Evolutionary conservation across 2,113 vertebrate species (phyloP), one percentile per base, ranked within the genome.

Genomic region (Ctenomys sociabilis): DNA sequence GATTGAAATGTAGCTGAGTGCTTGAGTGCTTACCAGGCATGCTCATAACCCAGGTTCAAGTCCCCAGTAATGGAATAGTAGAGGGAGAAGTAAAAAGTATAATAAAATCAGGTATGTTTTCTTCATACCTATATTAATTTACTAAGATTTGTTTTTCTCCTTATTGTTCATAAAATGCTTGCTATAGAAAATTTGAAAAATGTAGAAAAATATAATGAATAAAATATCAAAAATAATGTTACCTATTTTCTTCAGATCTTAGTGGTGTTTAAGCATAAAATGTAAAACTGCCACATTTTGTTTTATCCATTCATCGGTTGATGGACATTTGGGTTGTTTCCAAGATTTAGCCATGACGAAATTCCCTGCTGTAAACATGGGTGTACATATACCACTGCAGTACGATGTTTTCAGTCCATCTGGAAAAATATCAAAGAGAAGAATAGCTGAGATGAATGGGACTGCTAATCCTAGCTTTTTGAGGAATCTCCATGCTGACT

Each of bases 171-270:
- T 32, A 30, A 45, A 14, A 78, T 37, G 22, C 13, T 70, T 28
- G 66, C 32, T 87, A 7, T 75, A 43, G 72, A 75, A 75, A 43
- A 72, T 37, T 72, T 72, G n/a, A 37, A 72, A 37, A 37, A 72
- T 30, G 82, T 72, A 72, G 52, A n/a, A 82, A 96, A 86, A 86
- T 52, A 82, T 24, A 86, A 77, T 59, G 32, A 68, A 52, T 52
- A 72, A 85, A 83, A 54, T 95, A 37, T 59, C 30, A 61, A 84
- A 90, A 90, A 81, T 85, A 81, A 81, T 81, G 6, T 61, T 5
- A 90, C 49, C 45, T 75, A 80, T 94, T 85, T n/a, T 95, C 32
- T 59, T 68, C 24, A 81, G 32, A 45, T 40, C 43, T 89, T 80
- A 78, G 45, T 63, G 30, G 77, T 84, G 30, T 63, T 80, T 72